Base-by-base conservation (phyloP, 2,888 invertebrate species). In the Salticus scenicus region DNA sequence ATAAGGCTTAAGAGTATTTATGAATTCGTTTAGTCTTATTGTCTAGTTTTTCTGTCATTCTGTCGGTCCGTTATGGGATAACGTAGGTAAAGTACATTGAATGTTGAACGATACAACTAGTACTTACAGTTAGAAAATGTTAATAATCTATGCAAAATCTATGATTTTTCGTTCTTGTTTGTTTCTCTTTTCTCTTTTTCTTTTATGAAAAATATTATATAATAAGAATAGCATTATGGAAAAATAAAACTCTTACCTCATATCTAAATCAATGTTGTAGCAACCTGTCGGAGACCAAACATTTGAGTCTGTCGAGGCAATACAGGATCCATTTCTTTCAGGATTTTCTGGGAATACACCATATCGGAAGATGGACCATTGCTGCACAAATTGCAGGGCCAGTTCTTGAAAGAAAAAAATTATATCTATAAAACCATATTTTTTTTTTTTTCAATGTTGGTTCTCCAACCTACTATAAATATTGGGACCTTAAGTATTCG, bases 281-380 rank as follows among this genome's bases (percentile, higher is more conserved):
- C 86, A 86, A 31, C 86, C 86, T 7, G 63, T 75, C 5, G 86
- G 86, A 0, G 66, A 41, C 86, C 86, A 86, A 10, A 37, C n/a
- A n/a, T n/a, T n/a, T 8, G 14, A 37, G 14, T 76, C 37, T 10
- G 10, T 37, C 0, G 71, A 41, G n/a, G 41, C 30, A 66, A 74
- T 57, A n/a, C 86, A 86, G 1, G 70, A 37, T 20, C 42, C 57
- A 17, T 28, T 12, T 42, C 1, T 41, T 33, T 70, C 33, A 0
- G 75, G 70, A 42, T 78, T 20, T 41, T 86, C 86, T 71, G 80
- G 75, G 41, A 86, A 86, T 37, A 86, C 80, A 10, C 86, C 86
- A 27, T 86, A 86, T 8, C 86, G 75, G 51, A 63, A 80, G 14
- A 72, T 75, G 0, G 86, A 79, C 86, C 86, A 86, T 17, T 80